Conservation (phyloP, 1,140 invertebrate species). For the Drosophila oshimai region DNA sequence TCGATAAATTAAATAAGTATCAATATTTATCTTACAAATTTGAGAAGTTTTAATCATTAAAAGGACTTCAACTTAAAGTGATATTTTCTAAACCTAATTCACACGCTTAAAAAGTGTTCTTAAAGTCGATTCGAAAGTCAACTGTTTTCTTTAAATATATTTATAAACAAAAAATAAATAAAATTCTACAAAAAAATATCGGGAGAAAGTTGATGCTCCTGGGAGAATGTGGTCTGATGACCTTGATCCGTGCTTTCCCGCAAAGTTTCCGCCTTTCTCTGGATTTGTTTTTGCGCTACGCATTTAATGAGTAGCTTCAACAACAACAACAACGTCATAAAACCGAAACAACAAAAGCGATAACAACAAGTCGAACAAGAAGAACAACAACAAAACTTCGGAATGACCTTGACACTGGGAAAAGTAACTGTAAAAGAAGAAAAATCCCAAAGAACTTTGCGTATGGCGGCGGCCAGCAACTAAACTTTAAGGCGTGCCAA, state of each 20-base stretch:
- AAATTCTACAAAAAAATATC: too few species aligned
- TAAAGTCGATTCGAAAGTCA: too few species aligned
- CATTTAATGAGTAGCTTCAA: slow-evolving; percentile 46
- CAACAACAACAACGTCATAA: slow-evolving; percentile 24
- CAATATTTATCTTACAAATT: too few species aligned
- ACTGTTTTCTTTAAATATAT: background rate
- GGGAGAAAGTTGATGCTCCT: slow-evolving; percentile 16
- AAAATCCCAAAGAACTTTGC: slow-evolving; percentile 57
- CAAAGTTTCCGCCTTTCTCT: slow-evolving; percentile 21
- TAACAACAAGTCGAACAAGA: slow-evolving; percentile 15
- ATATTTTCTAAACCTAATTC: too few species aligned
- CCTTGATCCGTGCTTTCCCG: slow-evolving; percentile 35
- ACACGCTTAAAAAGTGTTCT: too few species aligned
- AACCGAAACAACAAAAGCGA: slow-evolving; percentile 8
- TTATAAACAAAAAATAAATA: too few species aligned
- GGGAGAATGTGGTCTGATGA: slow-evolving; percentile 34
- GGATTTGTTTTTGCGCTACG: slow-evolving; percentile 44
- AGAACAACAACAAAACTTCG: slow-evolving; percentile 42
- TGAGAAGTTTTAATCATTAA: too few species aligned
- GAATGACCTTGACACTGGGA: slow-evolving; percentile 52
- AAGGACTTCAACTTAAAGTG: too few species aligned
- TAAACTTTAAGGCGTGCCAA: slow-evolving; percentile 55
- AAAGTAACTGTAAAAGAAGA: slow-evolving; percentile 55
- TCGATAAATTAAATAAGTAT: too few species aligned
- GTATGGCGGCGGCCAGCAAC: slow-evolving; percentile 45